Evolutionary conservation across 1,140 invertebrate species (phyloP).

Genomic region (Pemphigus obesinymphae): DNA sequence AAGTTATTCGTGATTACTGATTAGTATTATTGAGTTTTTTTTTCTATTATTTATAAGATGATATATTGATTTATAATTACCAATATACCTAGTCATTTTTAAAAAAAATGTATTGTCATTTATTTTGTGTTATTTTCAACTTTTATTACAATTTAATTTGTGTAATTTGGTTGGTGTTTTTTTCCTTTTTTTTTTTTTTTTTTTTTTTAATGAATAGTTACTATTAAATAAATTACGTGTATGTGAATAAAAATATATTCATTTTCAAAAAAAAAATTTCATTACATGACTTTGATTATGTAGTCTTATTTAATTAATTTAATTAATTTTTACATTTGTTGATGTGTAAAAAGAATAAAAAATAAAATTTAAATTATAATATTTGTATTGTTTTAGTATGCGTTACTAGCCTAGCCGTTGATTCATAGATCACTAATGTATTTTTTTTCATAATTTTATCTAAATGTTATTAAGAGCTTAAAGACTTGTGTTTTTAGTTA

Average conservation of each 20-base stretch:
- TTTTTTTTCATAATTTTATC: background rate
- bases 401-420: background rate
- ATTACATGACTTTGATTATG: background rate
- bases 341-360: background rate
- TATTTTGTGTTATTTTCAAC: slow-evolving; percentile 1
- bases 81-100: slow-evolving; percentile 24
- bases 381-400: background rate
- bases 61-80: background rate
- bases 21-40: background rate
- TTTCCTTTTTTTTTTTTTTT: background rate
- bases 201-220: background rate
- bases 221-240: too few relatives aligned
- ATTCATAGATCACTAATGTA: background rate
- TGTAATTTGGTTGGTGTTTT: background rate
- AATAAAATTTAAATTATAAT: background rate
- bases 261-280: background rate
- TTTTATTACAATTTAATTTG: background rate
- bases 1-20: background rate
- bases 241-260: background rate
- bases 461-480: background rate
- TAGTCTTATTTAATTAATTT: background rate
- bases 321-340: background rate
- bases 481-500: background rate
- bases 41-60: background rate
- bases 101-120: background rate